These are phyloP conservation scores for Lagenorhynchus albirostris DNA, from an alignment of 2,113 vertebrate genomes.

Conservation along the genomic window DNA sequence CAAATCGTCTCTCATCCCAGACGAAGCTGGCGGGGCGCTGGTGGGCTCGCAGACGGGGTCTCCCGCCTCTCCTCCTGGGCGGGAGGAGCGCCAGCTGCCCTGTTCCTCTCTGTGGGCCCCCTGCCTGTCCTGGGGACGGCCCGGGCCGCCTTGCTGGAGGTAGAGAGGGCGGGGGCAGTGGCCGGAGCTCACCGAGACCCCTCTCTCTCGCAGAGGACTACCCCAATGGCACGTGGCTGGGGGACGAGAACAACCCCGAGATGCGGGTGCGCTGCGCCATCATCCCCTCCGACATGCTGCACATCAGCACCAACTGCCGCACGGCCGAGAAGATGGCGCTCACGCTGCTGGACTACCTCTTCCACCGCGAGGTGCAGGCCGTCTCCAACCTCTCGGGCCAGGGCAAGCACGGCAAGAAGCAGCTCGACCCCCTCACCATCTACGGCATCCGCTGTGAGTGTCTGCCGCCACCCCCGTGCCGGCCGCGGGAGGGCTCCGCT, in stretches of 20 bases:
- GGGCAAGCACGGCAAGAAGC: slow-evolving; percentile 98
- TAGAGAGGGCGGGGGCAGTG: no score
- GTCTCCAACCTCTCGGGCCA: slow-evolving; percentile 98
- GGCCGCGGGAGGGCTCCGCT: rapidly evolving
- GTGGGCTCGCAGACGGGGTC: neutral
- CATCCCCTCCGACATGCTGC: slow-evolving; percentile 94
- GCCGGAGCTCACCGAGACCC: neutral
- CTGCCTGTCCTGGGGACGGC: neutral
- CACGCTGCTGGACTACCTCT: slow-evolving; percentile 96
- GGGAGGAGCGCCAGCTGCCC: rapidly evolving
- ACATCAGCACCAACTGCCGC: slow-evolving; percentile 96
- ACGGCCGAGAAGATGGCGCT: slow-evolving; percentile 98
- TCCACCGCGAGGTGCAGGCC: slow-evolving; percentile 97
- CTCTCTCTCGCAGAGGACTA: slow-evolving; percentile 89
- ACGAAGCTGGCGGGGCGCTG: neutral
- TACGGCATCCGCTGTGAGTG: slow-evolving; percentile 97
- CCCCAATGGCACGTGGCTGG: slow-evolving; percentile 95
- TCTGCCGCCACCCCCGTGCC: rapidly evolving
- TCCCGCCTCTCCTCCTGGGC: neutral
- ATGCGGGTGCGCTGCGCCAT: slow-evolving; percentile 96
- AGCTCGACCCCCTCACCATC: slow-evolving; percentile 98
- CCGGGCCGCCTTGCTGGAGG: neutral
- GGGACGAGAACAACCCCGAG: slow-evolving; percentile 95
- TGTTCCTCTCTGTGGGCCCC: neutral
- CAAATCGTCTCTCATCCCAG: rapidly evolving